Evolutionary conservation across 2,797 vertebrate species (phyloP).

Genomic region (Delichon dasypus): DNA sequence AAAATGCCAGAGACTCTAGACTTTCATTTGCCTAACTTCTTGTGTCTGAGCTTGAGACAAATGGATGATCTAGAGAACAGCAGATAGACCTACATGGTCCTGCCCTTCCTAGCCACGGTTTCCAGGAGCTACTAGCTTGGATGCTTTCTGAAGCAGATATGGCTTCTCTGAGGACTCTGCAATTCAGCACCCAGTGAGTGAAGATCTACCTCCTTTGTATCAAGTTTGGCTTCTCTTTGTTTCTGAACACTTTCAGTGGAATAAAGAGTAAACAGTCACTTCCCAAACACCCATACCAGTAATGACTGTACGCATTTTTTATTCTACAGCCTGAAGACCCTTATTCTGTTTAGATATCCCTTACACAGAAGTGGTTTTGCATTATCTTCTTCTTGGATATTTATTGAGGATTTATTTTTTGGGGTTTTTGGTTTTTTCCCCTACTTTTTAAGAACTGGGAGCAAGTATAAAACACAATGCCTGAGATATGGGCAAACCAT

Average conservation of each 20-base stretch:
- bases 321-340: not conserved
- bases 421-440: not conserved
- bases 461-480: not conserved
- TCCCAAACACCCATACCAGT: not conserved
- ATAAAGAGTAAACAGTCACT: not conserved
- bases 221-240: not conserved
- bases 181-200: not conserved
- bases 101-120: not conserved
- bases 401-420: not conserved
- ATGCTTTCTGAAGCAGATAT: not conserved
- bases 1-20: not conserved
- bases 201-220: not conserved
- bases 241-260: not conserved
- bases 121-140: not conserved
- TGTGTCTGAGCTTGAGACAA: not conserved
- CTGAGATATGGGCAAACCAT: not conserved
- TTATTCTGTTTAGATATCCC: not conserved
- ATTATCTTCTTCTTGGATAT: not conserved
- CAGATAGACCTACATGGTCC: not conserved
- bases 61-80: not conserved
- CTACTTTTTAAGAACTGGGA: not conserved
- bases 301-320: not conserved
- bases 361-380: not conserved
- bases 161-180: not conserved
- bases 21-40: not conserved